A percentile compares a stretch with the other conserved stretches of the same genome.
Conservation (phyloP, 2,797 vertebrate genomes). For the Yasuhikotakia modesta region DNA sequence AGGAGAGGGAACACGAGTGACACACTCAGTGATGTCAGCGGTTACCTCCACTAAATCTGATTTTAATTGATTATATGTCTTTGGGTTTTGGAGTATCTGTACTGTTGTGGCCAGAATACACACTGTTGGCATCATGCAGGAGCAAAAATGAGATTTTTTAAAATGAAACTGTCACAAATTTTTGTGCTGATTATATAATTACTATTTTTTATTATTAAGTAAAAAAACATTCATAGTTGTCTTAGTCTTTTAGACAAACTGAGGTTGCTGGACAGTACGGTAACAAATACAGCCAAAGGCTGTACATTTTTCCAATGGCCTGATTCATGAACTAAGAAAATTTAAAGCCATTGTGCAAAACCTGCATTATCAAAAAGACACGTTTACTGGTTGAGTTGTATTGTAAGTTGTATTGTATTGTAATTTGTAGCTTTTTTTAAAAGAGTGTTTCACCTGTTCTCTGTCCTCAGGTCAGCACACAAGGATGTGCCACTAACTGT, state of each 20-base stretch:
- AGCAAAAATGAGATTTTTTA: no score
- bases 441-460: no score
- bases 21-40: constrained; percentile 43
- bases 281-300: no score
- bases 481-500: no score
- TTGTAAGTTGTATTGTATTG: neutral
- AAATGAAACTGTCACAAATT: no score
- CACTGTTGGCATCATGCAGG: constrained; percentile 14
- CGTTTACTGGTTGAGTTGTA: neutral
- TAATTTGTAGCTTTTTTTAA: no score
- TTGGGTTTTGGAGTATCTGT: neutral
- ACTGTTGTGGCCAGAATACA: neutral
- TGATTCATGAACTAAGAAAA: neutral
- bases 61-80: constrained; percentile 11
- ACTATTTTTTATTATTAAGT: no score
- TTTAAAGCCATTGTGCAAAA: neutral
- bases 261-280: no score
- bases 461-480: no score
- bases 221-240: no score
- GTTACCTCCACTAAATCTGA: constrained; percentile 21
- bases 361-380: neutral
- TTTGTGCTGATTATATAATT: no score
- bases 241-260: no score
- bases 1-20: constrained; percentile 34
- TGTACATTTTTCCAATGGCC: neutral